Percentiles rank a stretch among this genome's conserved stretches.
Conservation (phyloP, 1,140 invertebrate genomes). For the Drosophila jambulina region DNA sequence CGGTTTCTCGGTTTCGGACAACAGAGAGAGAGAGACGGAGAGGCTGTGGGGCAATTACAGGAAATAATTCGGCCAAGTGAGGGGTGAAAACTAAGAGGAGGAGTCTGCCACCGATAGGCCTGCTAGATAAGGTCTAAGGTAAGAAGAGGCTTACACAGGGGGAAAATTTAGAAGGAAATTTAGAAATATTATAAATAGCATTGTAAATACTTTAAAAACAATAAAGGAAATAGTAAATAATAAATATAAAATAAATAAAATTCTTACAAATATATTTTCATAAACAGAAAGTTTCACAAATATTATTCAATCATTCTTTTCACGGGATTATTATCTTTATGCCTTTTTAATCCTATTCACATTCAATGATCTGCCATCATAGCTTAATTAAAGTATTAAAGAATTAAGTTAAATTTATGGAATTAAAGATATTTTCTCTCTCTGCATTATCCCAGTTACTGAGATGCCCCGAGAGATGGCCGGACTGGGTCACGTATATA, state of each 20-base stretch:
- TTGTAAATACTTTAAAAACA: too few species aligned
- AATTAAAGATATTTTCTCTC: neutral
- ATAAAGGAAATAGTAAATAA: too few species aligned
- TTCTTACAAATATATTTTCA: neutral
- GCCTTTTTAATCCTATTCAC: too few species aligned
- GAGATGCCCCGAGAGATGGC: constrained; percentile 34
- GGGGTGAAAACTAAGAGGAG: constrained; percentile 70
- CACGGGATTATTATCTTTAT: too few species aligned
- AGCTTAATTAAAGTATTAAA: too few species aligned
- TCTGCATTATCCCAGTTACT: constrained; percentile 28
- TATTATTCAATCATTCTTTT: neutral
- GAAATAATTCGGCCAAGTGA: constrained; percentile 76
- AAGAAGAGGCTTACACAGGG: constrained; percentile 59
- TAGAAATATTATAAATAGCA: neutral
- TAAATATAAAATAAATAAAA: neutral
- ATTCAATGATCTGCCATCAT: too few species aligned
- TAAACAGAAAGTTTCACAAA: neutral
- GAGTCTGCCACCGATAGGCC: constrained; percentile 55
- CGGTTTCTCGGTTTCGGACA: constrained; percentile 42
- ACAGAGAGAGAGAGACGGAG: neutral
- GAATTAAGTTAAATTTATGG: too few species aligned
- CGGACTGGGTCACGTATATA: constrained; percentile 65
- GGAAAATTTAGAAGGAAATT: neutral
- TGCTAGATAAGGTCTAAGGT: constrained; percentile 63
- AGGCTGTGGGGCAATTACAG: constrained; percentile 63